Evolutionary conservation across 1,140 invertebrate species (phyloP).

Genomic region (Dreissena polymorpha): DNA sequence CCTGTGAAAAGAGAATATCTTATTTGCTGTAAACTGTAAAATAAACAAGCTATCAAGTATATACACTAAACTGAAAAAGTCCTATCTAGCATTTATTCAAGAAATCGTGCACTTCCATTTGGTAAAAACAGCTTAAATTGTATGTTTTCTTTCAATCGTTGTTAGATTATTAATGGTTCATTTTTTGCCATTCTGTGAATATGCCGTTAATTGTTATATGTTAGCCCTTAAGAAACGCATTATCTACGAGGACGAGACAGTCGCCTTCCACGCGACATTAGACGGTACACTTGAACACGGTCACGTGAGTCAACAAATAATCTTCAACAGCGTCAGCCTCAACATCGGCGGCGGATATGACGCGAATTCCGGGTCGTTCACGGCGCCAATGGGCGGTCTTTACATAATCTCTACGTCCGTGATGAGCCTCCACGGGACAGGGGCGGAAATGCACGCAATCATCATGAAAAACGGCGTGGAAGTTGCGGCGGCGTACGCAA

Average conservation of each 20-base stretch:
- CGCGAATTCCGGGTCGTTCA: not conserved
- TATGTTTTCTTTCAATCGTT: too few species aligned
- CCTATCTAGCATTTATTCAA: too few species aligned
- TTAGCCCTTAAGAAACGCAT: constrained; percentile 1
- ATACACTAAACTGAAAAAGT: too few species aligned
- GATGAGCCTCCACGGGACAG: not conserved
- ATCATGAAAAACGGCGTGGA: constrained; percentile 41
- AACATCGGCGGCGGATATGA: constrained; percentile 40
- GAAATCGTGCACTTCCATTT: too few species aligned
- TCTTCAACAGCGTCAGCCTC: constrained; percentile 1
- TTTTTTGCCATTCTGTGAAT: too few species aligned
- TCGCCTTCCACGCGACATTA: constrained; percentile 28
- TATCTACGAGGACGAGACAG: constrained; percentile 17
- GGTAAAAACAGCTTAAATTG: too few species aligned
- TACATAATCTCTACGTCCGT: constrained; percentile 27
- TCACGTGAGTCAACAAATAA: constrained; percentile 6
- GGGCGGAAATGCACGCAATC: constrained; percentile 5
- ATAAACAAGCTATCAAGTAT: too few species aligned
- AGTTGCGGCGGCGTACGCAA: constrained; percentile 7
- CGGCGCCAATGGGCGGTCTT: not conserved
- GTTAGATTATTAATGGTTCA: too few species aligned
- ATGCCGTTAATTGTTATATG: too few species aligned
- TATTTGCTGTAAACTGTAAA: too few species aligned
- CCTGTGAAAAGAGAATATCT: too few species aligned
- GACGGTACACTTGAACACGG: not conserved